A percentile compares a stretch with the other conserved stretches of the same genome.
These are phyloP conservation scores for Sebastes cheni DNA, from an alignment of 2,797 vertebrate species.

Conservation along the genomic window DNA sequence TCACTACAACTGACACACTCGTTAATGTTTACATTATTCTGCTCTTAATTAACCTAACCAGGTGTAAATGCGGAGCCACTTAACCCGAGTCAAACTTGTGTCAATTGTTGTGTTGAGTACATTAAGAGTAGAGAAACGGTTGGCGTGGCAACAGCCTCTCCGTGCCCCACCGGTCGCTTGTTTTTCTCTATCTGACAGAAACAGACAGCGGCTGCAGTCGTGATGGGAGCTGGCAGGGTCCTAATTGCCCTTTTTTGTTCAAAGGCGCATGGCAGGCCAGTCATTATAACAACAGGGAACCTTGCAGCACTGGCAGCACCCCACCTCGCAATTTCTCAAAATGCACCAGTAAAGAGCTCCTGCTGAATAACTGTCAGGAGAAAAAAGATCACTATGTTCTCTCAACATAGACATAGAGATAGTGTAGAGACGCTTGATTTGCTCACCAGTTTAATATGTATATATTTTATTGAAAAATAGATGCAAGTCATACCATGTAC, in stretches of 20 bases:
- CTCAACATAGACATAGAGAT: background rate
- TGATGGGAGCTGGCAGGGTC: constrained; percentile 47
- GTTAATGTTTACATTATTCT: background rate
- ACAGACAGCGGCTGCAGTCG: constrained; percentile 33
- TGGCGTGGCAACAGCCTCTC: constrained; percentile 45
- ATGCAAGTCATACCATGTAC: too few species aligned
- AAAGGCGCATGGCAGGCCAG: constrained; percentile 42
- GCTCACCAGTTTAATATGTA: too few species aligned
- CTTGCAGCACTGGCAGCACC: constrained; percentile 24
- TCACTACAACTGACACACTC: background rate
- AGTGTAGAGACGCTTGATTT: background rate
- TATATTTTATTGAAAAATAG: too few species aligned
- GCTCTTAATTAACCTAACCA: background rate
- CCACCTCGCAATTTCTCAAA: constrained; percentile 19
- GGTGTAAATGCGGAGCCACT: background rate
- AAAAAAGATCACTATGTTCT: background rate
- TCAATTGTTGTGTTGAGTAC: background rate
- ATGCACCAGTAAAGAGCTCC: constrained; percentile 7
- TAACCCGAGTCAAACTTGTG: background rate
- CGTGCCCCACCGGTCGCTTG: background rate
- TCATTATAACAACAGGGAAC: constrained; percentile 64
- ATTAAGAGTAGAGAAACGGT: constrained; percentile 24
- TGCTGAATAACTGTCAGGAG: constrained; percentile 16
- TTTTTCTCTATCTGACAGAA: constrained; percentile 47
- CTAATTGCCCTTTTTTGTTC: constrained; percentile 69